These are phyloP conservation scores for Vanessa tameamea DNA, from an alignment of 1,140 invertebrate species.

Conservation along the genomic window DNA sequence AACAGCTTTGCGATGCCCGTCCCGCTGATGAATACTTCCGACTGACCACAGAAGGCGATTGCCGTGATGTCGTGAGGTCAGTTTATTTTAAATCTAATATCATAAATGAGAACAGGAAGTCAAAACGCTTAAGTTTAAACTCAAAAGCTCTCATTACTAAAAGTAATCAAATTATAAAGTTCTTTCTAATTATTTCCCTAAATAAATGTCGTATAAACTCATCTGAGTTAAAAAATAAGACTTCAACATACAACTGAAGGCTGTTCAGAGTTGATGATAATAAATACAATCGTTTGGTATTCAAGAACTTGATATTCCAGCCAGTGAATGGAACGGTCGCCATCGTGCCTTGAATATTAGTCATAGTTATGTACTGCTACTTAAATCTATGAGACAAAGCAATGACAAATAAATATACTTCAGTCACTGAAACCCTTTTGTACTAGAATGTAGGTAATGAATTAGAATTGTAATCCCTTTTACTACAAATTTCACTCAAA, in stretches of 20 bases:
- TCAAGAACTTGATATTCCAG: constrained; percentile 67
- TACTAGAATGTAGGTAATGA: background rate
- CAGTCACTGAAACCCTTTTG: background rate
- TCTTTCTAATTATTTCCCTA: background rate
- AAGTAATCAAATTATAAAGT: too few species aligned
- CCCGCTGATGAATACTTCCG: constrained; percentile 95
- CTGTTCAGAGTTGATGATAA: constrained; percentile 24
- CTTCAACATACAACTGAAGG: constrained; percentile 31
- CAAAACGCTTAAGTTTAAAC: too few species aligned
- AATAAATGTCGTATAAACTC: constrained; percentile 10
- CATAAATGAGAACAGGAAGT: background rate
- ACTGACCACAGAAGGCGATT: constrained; percentile 90
- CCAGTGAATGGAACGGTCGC: constrained; percentile 65
- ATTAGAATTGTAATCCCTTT: too few species aligned
- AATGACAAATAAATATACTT: constrained; percentile 1
- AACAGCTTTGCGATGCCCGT: constrained; percentile 91
- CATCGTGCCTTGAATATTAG: constrained; percentile 68
- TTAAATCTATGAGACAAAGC: constrained; percentile 25
- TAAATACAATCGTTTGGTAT: constrained; percentile 53
- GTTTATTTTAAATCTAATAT: background rate
- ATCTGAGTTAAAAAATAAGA: constrained; percentile 20
- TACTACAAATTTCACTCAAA: too few species aligned
- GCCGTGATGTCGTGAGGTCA: constrained; percentile 95
- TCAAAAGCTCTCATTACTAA: too few species aligned
- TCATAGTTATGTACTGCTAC: constrained; percentile 34